These are phyloP conservation scores for Anastrepha obliqua DNA, from an alignment of 1,140 invertebrate species.

Conservation along the genomic window DNA sequence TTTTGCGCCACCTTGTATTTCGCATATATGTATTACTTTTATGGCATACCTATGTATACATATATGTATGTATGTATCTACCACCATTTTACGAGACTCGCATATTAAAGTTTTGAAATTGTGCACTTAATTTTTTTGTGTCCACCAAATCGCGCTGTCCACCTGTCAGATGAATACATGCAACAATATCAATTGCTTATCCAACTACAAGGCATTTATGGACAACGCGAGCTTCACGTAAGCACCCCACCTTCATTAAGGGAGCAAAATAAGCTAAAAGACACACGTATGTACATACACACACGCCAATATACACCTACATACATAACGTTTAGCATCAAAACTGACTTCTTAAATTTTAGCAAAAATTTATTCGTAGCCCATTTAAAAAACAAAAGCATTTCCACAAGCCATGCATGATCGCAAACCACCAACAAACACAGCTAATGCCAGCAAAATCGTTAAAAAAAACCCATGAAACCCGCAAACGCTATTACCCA, in stretches of 20 bases:
- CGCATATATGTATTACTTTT: too few relatives aligned
- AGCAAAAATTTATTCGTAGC: neutral
- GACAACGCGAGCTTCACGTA: neutral
- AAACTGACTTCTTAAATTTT: neutral
- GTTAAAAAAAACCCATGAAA: too few relatives aligned
- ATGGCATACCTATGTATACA: too few relatives aligned
- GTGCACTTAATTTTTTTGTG: too few relatives aligned
- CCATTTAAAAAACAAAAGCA: neutral
- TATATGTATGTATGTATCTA: too few relatives aligned
- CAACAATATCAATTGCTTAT: too few relatives aligned
- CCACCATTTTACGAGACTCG: neutral
- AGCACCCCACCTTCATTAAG: slow-evolving; percentile 1
- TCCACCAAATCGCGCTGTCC: too few relatives aligned
- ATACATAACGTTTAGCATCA: neutral
- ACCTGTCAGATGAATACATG: too few relatives aligned
- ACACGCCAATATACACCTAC: neutral
- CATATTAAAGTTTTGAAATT: neutral
- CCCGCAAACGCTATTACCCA: too few relatives aligned
- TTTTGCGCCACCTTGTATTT: too few relatives aligned
- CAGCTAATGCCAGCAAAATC: too few relatives aligned
- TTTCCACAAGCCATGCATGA: neutral
- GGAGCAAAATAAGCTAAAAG: neutral
- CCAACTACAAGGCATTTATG: neutral
- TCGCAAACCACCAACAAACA: neutral
- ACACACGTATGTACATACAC: neutral